These are phyloP conservation scores for Hippasteria phrygiana DNA, from an alignment of 53 echinoderm and acorn worm genomes.

Conservation along the genomic window DNA sequence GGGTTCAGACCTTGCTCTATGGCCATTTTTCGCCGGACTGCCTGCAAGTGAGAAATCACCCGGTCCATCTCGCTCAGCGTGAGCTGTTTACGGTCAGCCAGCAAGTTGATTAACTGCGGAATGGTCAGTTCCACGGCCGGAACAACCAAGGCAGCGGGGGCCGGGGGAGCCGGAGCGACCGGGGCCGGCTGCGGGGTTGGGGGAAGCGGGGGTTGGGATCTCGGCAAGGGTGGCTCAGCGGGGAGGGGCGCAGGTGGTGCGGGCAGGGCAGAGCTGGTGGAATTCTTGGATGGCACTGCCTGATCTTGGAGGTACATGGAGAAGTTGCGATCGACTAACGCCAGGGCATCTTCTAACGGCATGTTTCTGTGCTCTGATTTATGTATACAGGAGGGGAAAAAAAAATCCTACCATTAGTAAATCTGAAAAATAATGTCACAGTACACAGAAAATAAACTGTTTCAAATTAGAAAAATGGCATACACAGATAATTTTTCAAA, in stretches of 20 bases:
- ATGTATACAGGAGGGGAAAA: constrained; percentile 1
- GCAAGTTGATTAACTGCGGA: constrained; percentile 89
- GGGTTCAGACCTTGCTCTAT: constrained; percentile 74
- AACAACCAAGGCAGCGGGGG: background rate
- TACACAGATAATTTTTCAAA: background rate
- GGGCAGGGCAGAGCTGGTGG: constrained; percentile 2
- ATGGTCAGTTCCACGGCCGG: constrained; percentile 86
- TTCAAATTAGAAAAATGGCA: background rate
- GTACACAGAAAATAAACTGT: background rate
- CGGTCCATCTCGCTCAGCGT: constrained; percentile 89
- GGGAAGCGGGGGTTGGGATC: constrained; percentile 32
- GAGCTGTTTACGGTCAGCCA: constrained; percentile 95
- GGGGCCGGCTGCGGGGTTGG: constrained; percentile 36
- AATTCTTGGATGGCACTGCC: constrained; percentile 69
- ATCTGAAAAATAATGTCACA: background rate
- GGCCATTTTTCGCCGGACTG: constrained; percentile 85
- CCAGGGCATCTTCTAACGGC: constrained; percentile 97
- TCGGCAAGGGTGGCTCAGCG: constrained; percentile 30
- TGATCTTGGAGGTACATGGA: constrained; percentile 93
- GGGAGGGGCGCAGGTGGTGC: constrained; percentile 49
- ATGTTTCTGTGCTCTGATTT: constrained; percentile 98
- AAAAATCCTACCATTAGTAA: background rate
- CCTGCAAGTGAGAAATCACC: constrained; percentile 84
- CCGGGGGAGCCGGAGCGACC: background rate
- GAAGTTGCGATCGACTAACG: constrained; percentile 92